Evolutionary conservation across 2,888 invertebrate species (phyloP).

Genomic region (Phaonia tiefii): DNA sequence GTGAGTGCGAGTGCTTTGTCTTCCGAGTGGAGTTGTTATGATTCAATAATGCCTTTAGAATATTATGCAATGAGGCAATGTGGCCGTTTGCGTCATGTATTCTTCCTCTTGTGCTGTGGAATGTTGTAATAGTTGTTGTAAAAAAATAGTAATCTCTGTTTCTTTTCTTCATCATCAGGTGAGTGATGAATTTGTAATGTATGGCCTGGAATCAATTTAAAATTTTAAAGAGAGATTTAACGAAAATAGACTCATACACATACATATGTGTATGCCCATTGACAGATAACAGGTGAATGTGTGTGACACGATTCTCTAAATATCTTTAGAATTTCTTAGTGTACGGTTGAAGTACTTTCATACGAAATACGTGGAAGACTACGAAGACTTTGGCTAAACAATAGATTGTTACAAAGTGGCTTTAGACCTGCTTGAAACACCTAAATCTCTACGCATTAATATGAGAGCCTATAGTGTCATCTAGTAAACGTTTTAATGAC

Average conservation of each 20-base stretch:
- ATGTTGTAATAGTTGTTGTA: constrained; percentile 48
- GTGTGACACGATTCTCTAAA: too few relatives aligned
- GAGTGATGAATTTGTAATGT: constrained; percentile 11
- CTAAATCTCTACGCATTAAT: too few relatives aligned
- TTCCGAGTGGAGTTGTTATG: too few relatives aligned
- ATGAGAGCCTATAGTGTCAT: too few relatives aligned
- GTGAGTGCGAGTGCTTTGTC: neutral
- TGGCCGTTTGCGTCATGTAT: constrained; percentile 19
- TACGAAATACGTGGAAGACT: too few relatives aligned
- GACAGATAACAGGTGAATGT: neutral
- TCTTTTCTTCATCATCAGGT: neutral
- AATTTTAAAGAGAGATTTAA: constrained; percentile 50
- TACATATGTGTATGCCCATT: too few relatives aligned
- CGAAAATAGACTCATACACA: neutral
- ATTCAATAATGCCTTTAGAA: constrained; percentile 46
- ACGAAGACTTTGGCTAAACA: too few relatives aligned
- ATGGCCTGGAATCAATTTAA: constrained; percentile 44
- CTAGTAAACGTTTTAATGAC: too few relatives aligned
- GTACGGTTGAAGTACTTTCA: too few relatives aligned
- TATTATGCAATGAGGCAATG: constrained; percentile 56
- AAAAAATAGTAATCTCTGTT: constrained; percentile 30
- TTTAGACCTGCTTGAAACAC: too few relatives aligned
- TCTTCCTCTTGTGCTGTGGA: constrained; percentile 26
- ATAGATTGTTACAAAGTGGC: too few relatives aligned
- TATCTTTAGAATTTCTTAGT: too few relatives aligned